Evolutionary conservation across 30 jellyfish, hydroid and myxozoan species (phyloP).

Genomic region (Turritopsis rubra): DNA sequence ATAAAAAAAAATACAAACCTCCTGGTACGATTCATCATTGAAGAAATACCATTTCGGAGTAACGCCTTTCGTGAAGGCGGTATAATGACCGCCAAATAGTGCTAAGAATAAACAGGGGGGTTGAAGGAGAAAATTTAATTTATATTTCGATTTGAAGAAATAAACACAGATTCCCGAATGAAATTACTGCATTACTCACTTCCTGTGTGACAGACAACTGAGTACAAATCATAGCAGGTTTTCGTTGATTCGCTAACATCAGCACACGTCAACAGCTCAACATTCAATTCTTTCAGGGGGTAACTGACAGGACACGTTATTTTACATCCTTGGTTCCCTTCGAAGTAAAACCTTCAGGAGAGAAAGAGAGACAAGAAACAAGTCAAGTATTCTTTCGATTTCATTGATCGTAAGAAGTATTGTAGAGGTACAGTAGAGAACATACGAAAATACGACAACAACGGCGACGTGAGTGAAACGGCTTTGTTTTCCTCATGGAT

Average conservation of each 20-base stretch:
- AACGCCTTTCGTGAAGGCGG: conserved; percentile 43
- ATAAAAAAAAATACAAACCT: conserved; percentile 21
- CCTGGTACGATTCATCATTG: conserved; percentile 50
- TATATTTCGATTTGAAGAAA: too few species aligned
- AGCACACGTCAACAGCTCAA: conserved; percentile 49
- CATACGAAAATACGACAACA: too few species aligned
- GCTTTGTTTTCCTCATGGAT: too few species aligned
- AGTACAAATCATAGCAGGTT: conserved; percentile 44
- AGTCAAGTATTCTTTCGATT: too few species aligned
- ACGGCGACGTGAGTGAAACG: too few species aligned
- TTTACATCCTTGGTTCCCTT: conserved; percentile 58
- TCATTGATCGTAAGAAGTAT: too few species aligned
- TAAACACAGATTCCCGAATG: too few species aligned
- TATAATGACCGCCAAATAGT: conserved; percentile 64
- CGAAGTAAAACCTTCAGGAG: conserved; percentile 57
- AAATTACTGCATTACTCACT: conserved; percentile 22
- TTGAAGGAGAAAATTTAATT: background rate
- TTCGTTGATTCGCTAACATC: conserved; percentile 33
- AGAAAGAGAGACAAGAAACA: background rate
- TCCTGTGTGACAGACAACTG: conserved; percentile 76
- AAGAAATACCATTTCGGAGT: conserved; percentile 50
- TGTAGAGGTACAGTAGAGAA: too few species aligned
- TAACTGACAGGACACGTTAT: conserved; percentile 55
- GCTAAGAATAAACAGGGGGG: conserved; percentile 24
- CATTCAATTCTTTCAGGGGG: conserved; percentile 44